Evolutionary conservation across 2,888 invertebrate species (phyloP), one percentile per base, ranked within the genome.

Genomic region (Stictocephala bisonia): DNA sequence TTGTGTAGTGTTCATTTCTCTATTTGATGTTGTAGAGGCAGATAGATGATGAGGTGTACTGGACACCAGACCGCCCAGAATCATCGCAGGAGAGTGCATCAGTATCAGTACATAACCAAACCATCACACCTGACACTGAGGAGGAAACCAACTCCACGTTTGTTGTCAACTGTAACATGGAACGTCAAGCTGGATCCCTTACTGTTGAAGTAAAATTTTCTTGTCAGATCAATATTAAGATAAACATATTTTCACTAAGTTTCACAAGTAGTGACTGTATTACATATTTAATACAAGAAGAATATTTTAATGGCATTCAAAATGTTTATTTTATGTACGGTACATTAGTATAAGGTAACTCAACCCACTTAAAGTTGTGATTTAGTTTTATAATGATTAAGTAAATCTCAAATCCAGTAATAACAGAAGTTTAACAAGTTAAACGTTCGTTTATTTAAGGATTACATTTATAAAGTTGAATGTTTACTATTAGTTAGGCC

Each of bases 1-100:
- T 6, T 27, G 24, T 72, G 35, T 27, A 35, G n/a, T 51, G 7
- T 67, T 24, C 11, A 40, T 44, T 15, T 53, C n/a, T n/a, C n/a
- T n/a, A n/a, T n/a, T n/a, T n/a, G n/a, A n/a, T 50, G 7, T 58
- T 67, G 7, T 29, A 76, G 74, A 75, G 66, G 29, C 60, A 76
- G 41, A 72, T 75, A 53, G 73, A 73, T 13, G 72, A 71, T 41
- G 73, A 75, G 35, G 26, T 64, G 7, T 70, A 64, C 27, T 64
- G 64, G 64, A 26, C 44, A 7, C 22, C 18, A 2, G 44, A 58
- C 26, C 40, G 15, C 26, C 41, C 48, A 24, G 60, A 71, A 27
- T 26, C 44, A 2, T 31, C 56, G 27, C n/a, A n/a, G n/a, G n/a
- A n/a, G n/a, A n/a, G n/a, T n/a, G n/a, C n/a, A 6, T 18, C 22